Evolutionary conservation across 2,888 invertebrate genomes (phyloP).

Genomic region (Mythimna ferrago): DNA sequence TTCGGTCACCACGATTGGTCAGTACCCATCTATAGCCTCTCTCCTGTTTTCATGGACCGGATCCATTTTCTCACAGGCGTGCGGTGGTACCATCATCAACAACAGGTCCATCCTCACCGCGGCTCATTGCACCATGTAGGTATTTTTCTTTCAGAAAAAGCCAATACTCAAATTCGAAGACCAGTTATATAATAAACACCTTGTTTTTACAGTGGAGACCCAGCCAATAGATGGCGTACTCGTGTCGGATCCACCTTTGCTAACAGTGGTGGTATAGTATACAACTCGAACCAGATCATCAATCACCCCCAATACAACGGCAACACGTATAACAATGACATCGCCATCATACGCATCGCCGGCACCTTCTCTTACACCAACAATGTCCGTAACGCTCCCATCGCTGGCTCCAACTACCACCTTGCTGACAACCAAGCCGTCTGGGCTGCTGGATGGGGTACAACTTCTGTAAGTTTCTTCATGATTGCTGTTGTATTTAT

Average conservation of each 20-base stretch:
- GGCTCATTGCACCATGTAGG: conserved; percentile 57
- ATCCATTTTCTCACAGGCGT: conserved; percentile 50
- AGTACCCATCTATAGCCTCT: conserved; percentile 57
- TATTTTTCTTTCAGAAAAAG: not conserved
- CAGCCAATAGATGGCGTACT: conserved; percentile 61
- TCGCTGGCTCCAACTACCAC: conserved; percentile 73
- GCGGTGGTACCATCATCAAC: conserved; percentile 68
- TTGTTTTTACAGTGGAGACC: conserved; percentile 59
- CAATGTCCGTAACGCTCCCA: conserved; percentile 60
- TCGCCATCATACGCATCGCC: conserved; percentile 66
- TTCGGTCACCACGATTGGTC: conserved; percentile 61
- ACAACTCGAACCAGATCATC: conserved; percentile 50
- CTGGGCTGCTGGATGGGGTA: conserved; percentile 78
- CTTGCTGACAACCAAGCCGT: conserved; percentile 70
- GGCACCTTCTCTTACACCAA: conserved; percentile 55
- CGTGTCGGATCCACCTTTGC: conserved; percentile 69
- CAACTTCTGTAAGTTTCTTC: conserved; percentile 66
- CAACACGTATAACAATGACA: conserved; percentile 63
- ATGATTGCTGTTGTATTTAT: not conserved
- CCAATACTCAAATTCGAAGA: too few relatives aligned
- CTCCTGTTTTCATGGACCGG: conserved; percentile 55
- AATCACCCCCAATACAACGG: conserved; percentile 63
- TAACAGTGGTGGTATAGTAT: conserved; percentile 69
- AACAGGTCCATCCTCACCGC: conserved; percentile 64
- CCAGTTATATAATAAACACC: too few relatives aligned